Evolutionary conservation across 2,888 invertebrate genomes (phyloP).

Genomic region (Tachina lurida): DNA sequence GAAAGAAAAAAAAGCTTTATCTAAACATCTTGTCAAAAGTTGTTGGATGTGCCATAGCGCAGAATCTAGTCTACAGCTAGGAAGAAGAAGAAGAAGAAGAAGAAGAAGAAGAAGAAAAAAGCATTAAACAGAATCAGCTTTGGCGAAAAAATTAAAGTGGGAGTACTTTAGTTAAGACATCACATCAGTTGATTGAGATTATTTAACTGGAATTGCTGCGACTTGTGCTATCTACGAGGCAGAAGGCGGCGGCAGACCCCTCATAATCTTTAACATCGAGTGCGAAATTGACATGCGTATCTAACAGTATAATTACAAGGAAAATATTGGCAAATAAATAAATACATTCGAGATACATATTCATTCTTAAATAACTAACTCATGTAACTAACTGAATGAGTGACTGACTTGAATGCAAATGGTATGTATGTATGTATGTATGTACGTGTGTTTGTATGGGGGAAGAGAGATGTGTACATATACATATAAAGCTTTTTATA

Average conservation of each 20-base stretch:
- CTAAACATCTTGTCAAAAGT: constrained; percentile 67
- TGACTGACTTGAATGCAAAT: not conserved
- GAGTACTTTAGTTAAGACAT: constrained; percentile 70
- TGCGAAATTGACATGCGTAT: constrained; percentile 74
- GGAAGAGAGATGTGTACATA: constrained; percentile 13
- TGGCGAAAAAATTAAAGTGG: constrained; percentile 56
- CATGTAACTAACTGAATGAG: not conserved
- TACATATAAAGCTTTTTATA: constrained; percentile 11
- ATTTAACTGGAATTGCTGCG: constrained; percentile 62
- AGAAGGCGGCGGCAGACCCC: constrained; percentile 67
- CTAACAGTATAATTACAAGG: constrained; percentile 75
- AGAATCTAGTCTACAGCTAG: constrained; percentile 61
- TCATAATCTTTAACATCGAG: constrained; percentile 67
- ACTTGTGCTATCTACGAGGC: constrained; percentile 36
- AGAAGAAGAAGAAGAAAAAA: not conserved
- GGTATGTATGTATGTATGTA: not conserved
- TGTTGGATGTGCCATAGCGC: constrained; percentile 33
- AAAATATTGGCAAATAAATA: constrained; percentile 74
- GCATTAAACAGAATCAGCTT: constrained; percentile 40
- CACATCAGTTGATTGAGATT: constrained; percentile 60
- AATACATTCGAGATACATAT: constrained; percentile 22
- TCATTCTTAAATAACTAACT: constrained; percentile 6
- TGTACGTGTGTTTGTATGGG: not conserved
- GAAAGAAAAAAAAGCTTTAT: constrained; percentile 49
- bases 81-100: constrained; percentile 1